Base-by-base conservation (phyloP, 2,797 vertebrate species). In the Tapirus indicus region DNA sequence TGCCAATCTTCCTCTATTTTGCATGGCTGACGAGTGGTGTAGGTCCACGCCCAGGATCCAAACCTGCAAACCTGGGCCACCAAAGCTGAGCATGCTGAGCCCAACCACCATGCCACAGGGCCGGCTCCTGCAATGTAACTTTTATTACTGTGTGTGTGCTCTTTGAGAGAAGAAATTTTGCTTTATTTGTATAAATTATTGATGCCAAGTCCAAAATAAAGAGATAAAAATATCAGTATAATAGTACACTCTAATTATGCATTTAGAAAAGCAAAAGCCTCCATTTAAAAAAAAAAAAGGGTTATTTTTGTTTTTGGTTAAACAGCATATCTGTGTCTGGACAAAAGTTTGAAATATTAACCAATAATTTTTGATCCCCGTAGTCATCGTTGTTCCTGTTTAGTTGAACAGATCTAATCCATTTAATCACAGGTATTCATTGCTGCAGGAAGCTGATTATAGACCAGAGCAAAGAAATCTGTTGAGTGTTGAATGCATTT, bases 401-500 rank as follows among this genome's bases (percentile, higher is more conserved):
- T 68, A 79, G 17, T 13, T 10, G 47, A 79, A 69, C 18, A 80
- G 56, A 62, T 25, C 54, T 25, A 74, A 21, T 27, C 44, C 21
- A 41, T 60, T 94, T 66, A 82, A 90, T 86, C 74, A 90, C 5
- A 54, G 49, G 5, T 66, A 56, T 83, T 78, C 47, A 92, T 86
- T 69, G 10, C 52, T 44, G 90, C 41, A 60, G 49, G 54, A 83
- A 93, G 4, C 12, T 93, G 35, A 23, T 49, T 84, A 79, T 3
- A 88, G 47, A 72, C 11, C 27, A 60, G 68, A 84, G 69, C 71
- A 95, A 97, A 93, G 29, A 27, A 78, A 83, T 35, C 35, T 56
- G 25, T 58, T 94, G 54, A 79, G 7, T 77, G 10, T 64, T 88
- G 21, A 79, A 78, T 91, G 38, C 56, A 91, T 95, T 88, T 90